phyloP scores from a whole-genome alignment of 2,888 invertebrate species.

The Drosophila mimetica region DNA sequence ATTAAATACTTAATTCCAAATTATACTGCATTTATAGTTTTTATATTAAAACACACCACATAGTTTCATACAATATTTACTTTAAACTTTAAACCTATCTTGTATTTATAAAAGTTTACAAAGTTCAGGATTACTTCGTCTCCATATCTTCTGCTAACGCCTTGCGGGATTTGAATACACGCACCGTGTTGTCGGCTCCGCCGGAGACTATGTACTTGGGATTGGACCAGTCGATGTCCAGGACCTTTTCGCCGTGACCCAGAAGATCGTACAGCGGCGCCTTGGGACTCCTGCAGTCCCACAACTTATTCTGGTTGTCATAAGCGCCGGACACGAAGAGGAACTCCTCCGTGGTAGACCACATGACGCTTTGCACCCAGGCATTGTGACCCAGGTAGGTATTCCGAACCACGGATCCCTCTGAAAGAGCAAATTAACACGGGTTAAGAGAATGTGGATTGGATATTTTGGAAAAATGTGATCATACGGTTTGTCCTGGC shows the following conservation, averaged over 20 bases:
- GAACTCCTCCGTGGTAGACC: conserved; percentile 93
- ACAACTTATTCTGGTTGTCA: conserved; percentile 95
- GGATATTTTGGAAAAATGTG: too few relatives aligned
- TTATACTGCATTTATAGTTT: too few relatives aligned
- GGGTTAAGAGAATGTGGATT: not conserved
- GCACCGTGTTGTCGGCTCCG: conserved; percentile 95
- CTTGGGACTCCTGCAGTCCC: conserved; percentile 97
- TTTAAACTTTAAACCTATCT: conserved; percentile 26
- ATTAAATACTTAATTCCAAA: too few relatives aligned
- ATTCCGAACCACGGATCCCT: conserved; percentile 93
- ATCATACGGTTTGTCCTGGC: conserved; percentile 91
- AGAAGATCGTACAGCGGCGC: conserved; percentile 96
- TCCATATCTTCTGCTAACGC: conserved; percentile 61
- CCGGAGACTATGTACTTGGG: conserved; percentile 94
- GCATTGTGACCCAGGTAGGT: conserved; percentile 93
- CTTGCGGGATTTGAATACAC: conserved; percentile 90
- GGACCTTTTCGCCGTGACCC: conserved; percentile 96
- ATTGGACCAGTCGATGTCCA: conserved; percentile 97
- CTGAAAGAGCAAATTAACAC: conserved; percentile 85
- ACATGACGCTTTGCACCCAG: conserved; percentile 96
- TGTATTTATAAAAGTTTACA: conserved; percentile 19
- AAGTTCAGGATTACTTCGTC: conserved; percentile 20
- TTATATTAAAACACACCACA: not conserved
- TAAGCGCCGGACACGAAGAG: conserved; percentile 97
- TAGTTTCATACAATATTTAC: conserved; percentile 18